Base-by-base conservation (phyloP, 2,888 invertebrate genomes). In the Spodoptera exigua region DNA sequence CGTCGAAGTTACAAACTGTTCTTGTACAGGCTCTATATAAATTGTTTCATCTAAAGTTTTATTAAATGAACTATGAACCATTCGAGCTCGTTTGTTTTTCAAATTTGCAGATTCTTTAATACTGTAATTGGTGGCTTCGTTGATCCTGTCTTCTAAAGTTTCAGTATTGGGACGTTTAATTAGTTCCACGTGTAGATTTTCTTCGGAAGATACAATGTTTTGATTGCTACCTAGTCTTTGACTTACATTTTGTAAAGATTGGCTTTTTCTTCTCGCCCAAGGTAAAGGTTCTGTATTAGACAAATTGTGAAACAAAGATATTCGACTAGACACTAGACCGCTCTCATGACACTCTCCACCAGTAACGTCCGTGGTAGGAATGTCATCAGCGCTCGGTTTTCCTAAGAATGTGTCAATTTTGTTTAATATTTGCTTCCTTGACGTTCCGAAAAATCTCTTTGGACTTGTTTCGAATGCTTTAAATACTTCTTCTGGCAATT, bases 381-480 rank as follows among this genome's bases (percentile, higher is more conserved):
- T 62, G 71, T 85, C 81, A 52, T 85, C 79, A 52, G 73, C 75
- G 62, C 77, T 81, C 54, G 89, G 87, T 74, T 89, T 91, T 57
- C 88, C 90, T 78, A 89, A 86, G 80, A 91, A 94, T 66, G 87
- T 89, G 66, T 94, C 94, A 53, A 94, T 89, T 84, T 93, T 94
- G 75, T 87, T 92, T 63, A 93, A 78, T 74, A 94, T 94, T 61
- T 91, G 93, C 70, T 90, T 90, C 72, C 93, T 85, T 44, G 93
- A 94, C 32, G 93, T 93, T 1, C 93, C 94, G 57, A 94, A 94
- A 76, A 94, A 94, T 77, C 93, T 83, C 70, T 93, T 94, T 9
- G 94, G 94, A 69, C 93, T 94, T 13, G 93, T 94, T 86, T 94
- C 94, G 74, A 94, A 94, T 13, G 93, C 94, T 83, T 90, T 92